A percentile compares a stretch with the other conserved stretches of the same genome.
Evolutionary conservation across 2,888 invertebrate species (phyloP).

Genomic region (Hirtodrosophila cameraria): DNA sequence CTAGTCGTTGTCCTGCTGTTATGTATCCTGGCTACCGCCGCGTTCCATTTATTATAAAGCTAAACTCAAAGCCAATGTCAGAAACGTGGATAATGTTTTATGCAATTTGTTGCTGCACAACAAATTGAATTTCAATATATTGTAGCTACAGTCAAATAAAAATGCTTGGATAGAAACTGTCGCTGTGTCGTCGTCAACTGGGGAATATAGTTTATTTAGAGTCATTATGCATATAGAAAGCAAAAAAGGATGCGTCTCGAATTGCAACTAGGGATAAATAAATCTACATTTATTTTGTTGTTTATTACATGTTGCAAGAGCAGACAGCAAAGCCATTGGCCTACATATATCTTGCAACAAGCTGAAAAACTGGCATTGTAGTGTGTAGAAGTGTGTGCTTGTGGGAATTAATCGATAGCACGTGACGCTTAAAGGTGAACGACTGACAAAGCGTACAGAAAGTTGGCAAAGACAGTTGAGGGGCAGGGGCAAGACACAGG

Average conservation of each 20-base stretch:
- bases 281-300: slow-evolving; percentile 58
- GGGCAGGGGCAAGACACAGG: slow-evolving; percentile 21
- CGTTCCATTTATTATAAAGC: slow-evolving; percentile 29
- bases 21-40: too few species aligned
- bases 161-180: slow-evolving; percentile 33
- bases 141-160: too few species aligned
- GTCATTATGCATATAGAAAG: slow-evolving; percentile 19
- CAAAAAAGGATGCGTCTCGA: slow-evolving; percentile 11
- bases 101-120: slow-evolving; percentile 44
- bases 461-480: neutral
- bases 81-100: slow-evolving; percentile 46
- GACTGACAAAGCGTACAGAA: slow-evolving; percentile 64
- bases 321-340: slow-evolving; percentile 41
- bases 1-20: too few species aligned
- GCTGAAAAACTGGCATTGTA: slow-evolving; percentile 8
- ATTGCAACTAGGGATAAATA: slow-evolving; percentile 52
- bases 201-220: slow-evolving; percentile 42
- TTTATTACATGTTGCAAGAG: slow-evolving; percentile 17
- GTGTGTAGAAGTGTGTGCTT: slow-evolving; percentile 9
- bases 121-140: slow-evolving; percentile 67
- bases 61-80: slow-evolving; percentile 15
- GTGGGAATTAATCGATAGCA: slow-evolving; percentile 79
- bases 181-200: slow-evolving; percentile 12
- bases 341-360: slow-evolving; percentile 29
- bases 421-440: slow-evolving; percentile 82